Evolutionary conservation across 35 echinoderm and acorn worm species (phyloP).

Genomic region (Holothuria glaberrima): DNA sequence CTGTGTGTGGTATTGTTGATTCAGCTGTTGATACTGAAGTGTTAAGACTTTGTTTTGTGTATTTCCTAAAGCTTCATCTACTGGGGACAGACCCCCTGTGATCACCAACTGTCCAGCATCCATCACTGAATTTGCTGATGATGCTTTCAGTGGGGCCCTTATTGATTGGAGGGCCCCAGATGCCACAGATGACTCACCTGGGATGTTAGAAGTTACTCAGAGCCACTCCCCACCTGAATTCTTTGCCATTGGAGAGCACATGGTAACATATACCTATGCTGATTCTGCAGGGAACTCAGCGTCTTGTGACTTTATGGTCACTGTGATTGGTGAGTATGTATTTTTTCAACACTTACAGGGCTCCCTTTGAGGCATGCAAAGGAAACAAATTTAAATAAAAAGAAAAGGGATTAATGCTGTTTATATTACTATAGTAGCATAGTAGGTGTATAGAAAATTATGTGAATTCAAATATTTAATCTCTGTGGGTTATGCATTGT

Average conservation of each 20-base stretch:
- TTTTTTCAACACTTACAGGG: too few relatives aligned
- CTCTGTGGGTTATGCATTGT: too few relatives aligned
- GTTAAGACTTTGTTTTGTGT: too few relatives aligned
- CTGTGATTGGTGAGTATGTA: slow-evolving; percentile 35
- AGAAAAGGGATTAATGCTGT: too few relatives aligned
- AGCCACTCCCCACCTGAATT: slow-evolving; percentile 55
- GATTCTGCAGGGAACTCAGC: slow-evolving; percentile 60
- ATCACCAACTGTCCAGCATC: slow-evolving; percentile 57
- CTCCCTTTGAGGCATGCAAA: too few relatives aligned
- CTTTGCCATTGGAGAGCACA: slow-evolving; percentile 58
- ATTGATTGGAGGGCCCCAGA: slow-evolving; percentile 68
- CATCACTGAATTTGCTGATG: slow-evolving; percentile 40
- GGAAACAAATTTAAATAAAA: too few relatives aligned
- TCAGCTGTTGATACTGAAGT: too few relatives aligned
- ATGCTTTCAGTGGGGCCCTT: neutral
- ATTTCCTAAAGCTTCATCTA: neutral
- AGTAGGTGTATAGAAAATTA: too few relatives aligned
- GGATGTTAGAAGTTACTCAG: neutral
- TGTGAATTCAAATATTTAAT: too few relatives aligned
- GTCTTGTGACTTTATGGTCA: slow-evolving; percentile 68
- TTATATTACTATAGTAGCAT: too few relatives aligned
- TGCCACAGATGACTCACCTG: slow-evolving; percentile 69
- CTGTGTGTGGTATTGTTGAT: too few relatives aligned
- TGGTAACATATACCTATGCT: slow-evolving; percentile 65
- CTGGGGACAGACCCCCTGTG: slow-evolving; percentile 44